phyloP scores from a whole-genome alignment of 2,888 invertebrate genomes.

The Chydorus sphaericus region DNA sequence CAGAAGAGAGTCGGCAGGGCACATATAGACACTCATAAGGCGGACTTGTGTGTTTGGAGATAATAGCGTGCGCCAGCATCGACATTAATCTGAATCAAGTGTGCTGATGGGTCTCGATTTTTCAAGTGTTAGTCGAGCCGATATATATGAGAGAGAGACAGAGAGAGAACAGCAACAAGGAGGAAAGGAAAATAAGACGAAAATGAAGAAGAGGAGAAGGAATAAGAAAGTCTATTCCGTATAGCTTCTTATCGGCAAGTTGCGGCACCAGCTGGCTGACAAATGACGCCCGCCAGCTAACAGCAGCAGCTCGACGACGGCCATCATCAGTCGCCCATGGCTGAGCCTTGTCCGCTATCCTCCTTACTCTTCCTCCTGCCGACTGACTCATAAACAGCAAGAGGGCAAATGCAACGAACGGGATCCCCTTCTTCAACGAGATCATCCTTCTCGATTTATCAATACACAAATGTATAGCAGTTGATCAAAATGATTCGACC shows the following conservation, averaged over 20 bases:
- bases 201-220: neutral
- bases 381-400: too few relatives aligned
- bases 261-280: conserved; percentile 6
- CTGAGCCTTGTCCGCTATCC: neutral
- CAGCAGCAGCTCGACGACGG: neutral
- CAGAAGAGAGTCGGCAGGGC: neutral
- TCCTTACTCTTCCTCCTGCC: neutral
- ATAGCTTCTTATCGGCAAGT: neutral
- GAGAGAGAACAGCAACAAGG: neutral
- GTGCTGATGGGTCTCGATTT: conserved; percentile 8
- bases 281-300: conserved; percentile 6
- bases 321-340: neutral
- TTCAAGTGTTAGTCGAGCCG: neutral
- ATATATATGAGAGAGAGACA: neutral
- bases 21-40: neutral
- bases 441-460: neutral
- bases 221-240: neutral
- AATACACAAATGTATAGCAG: neutral
- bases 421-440: too few relatives aligned
- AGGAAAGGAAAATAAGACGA: neutral
- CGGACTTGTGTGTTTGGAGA: too few relatives aligned
- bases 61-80: too few relatives aligned
- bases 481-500: neutral
- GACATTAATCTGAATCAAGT: conserved; percentile 7
- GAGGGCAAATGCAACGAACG: too few relatives aligned